A percentile compares a stretch with the other conserved stretches of the same genome.
These are phyloP conservation scores for Melanotaenia pygmaea DNA, from an alignment of 2,797 vertebrate genomes.

Conservation along the genomic window DNA sequence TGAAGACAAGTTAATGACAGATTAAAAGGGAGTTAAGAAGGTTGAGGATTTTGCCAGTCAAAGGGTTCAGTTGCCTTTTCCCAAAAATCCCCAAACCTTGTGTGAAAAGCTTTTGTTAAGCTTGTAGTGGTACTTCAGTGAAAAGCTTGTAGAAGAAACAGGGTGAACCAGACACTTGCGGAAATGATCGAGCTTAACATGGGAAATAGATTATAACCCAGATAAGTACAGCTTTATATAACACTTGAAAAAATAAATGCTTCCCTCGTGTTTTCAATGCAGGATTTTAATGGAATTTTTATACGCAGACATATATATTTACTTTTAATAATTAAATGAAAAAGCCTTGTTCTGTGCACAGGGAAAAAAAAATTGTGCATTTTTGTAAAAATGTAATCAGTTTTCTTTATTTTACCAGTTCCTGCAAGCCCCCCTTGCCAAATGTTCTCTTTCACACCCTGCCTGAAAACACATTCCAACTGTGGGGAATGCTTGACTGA, in stretches of 20 bases:
- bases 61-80: not conserved
- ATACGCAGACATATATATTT: not conserved
- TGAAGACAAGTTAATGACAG: slow-evolving; percentile 4
- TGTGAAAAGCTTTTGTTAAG: slow-evolving; percentile 16
- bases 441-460: slow-evolving; percentile 62
- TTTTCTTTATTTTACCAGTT: slow-evolving; percentile 21
- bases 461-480: slow-evolving; percentile 69
- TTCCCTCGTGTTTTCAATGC: not conserved
- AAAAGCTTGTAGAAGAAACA: not conserved
- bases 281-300: not conserved
- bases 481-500: slow-evolving; percentile 62
- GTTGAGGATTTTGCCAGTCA: slow-evolving; percentile 16
- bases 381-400: not conserved
- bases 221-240: not conserved
- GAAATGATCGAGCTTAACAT: not conserved
- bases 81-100: not conserved
- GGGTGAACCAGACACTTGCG: not conserved
- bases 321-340: not conserved
- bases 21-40: slow-evolving; percentile 7
- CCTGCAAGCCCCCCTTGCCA: slow-evolving; percentile 20
- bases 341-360: not conserved
- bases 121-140: not conserved
- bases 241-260: not conserved
- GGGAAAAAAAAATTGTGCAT: not conserved
- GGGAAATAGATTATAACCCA: not conserved